These are phyloP conservation scores for Resseliella maxima DNA, from an alignment of 2,888 invertebrate species.

Conservation along the genomic window DNA sequence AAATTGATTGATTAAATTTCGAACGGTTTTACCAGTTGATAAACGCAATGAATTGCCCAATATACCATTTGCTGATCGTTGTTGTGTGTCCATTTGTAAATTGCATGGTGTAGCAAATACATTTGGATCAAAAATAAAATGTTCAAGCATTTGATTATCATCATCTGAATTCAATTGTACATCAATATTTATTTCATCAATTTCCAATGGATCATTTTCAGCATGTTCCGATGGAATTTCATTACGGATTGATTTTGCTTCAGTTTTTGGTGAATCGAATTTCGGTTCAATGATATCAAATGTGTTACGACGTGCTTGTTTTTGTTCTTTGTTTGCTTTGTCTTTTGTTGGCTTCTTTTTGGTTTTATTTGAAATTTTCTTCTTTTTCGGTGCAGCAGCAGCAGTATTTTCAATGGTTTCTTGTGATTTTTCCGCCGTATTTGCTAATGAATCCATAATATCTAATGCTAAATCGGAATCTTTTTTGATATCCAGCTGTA, in stretches of 20 bases:
- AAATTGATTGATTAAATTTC: conserved; percentile 40
- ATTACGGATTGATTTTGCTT: not conserved
- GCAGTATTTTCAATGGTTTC: not conserved
- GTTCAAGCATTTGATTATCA: not conserved
- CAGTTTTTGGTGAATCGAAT: not conserved
- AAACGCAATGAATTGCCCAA: conserved; percentile 16
- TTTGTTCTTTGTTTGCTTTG: not conserved
- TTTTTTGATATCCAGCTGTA: conserved; percentile 21
- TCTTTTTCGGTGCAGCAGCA: not conserved
- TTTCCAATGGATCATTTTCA: not conserved
- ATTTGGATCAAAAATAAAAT: conserved; percentile 4
- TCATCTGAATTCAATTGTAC: not conserved
- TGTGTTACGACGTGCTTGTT: not conserved
- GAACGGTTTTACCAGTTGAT: not conserved
- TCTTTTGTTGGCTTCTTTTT: conserved; percentile 19
- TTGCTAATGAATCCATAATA: conserved; percentile 41
- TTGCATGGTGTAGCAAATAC: conserved; percentile 1
- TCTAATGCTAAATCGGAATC: conserved; percentile 10
- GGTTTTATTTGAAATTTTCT: not conserved
- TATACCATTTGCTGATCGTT: not conserved
- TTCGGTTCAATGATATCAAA: conserved; percentile 49
- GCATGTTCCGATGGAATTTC: not conserved
- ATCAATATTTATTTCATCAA: not conserved
- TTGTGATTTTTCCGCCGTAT: not conserved
- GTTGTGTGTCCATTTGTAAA: not conserved